These are phyloP conservation scores for Solenopsis fugax DNA, from an alignment of 1,140 invertebrate genomes.

Conservation along the genomic window DNA sequence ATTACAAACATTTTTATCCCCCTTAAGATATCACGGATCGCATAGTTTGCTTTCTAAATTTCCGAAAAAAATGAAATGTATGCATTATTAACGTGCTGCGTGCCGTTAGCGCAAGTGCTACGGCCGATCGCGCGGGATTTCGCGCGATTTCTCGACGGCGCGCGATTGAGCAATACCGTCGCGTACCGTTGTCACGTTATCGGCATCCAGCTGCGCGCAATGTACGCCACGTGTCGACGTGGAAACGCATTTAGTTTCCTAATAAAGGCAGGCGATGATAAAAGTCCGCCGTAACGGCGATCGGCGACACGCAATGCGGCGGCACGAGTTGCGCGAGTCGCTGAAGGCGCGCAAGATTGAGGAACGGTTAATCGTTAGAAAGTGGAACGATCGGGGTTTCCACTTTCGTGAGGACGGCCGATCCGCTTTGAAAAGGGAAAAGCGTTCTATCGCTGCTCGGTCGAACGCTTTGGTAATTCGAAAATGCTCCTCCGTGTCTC, in stretches of 20 bases:
- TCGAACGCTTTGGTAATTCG: slow-evolving; percentile 66
- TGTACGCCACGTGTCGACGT: not conserved
- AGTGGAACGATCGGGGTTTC: slow-evolving; percentile 73
- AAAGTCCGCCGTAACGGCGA: slow-evolving; percentile 40
- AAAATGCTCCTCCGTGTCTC: slow-evolving; percentile 57
- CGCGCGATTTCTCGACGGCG: slow-evolving; percentile 5
- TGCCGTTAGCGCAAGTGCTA: not conserved
- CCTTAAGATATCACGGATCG: too few relatives aligned
- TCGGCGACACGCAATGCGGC: slow-evolving; percentile 42
- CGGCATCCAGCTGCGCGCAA: slow-evolving; percentile 4
- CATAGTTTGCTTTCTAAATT: not conserved
- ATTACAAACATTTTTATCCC: too few relatives aligned
- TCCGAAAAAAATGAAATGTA: not conserved
- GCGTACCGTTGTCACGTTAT: slow-evolving; percentile 11
- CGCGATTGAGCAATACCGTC: slow-evolving; percentile 35
- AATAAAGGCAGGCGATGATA: slow-evolving; percentile 41
- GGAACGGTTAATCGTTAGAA: slow-evolving; percentile 74
- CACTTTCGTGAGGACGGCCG: slow-evolving; percentile 67
- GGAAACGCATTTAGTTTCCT: slow-evolving; percentile 47
- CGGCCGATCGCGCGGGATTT: not conserved
- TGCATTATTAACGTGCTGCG: not conserved
- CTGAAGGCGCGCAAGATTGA: slow-evolving; percentile 37
- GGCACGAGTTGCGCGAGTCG: slow-evolving; percentile 56
- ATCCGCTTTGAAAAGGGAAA: slow-evolving; percentile 65
- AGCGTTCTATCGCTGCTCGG: slow-evolving; percentile 31